Base-by-base conservation (phyloP, 2,888 invertebrate species). In the Ormyrus rosae region DNA sequence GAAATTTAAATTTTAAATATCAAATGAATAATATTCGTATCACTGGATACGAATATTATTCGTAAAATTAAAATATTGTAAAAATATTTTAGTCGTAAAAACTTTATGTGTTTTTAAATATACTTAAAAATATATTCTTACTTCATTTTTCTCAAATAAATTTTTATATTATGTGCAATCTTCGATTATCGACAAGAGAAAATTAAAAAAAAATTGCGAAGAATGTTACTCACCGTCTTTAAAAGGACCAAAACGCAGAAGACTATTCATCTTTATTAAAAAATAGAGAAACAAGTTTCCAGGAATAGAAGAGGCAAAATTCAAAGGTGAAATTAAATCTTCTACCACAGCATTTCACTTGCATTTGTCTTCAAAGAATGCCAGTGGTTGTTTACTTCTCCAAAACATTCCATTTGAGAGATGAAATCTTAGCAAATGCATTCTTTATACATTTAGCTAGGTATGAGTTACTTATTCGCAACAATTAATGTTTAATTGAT, bases 191-290 rank as follows among this genome's bases (percentile, higher is more conserved):
- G 1, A 19, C 19, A 2, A 19, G 19, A 19, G 19, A 19, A 19
- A 19, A 19, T 19, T 1, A 19, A 19, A 19, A 2, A 2, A 19
- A 19, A 19, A 19, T 2, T 56, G 45, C 5, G 13, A 19, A 19
- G 1, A 19, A 11, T 6, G 53, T 64, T 46, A 85, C 86, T 19
- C 84, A 86, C 87, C 86, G 60, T 85, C 86, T 64, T 84, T 86
- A 19, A 86, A 83, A 56, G 83, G 83, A 13, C 85, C 84, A 56
- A 86, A 86, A 13, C 86, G 83, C 76, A 84, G 81, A 70, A 87
- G 75, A 71, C 85, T 77, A 70, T 84, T 87, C 87, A 86, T 87
- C 65, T 79, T 79, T 71, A 56, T 78, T 80, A 51, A 10, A 45
- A 55, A 13, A 53, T n/a, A 46, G 9, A n/a, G 50, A 19, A 51